Evolutionary conservation across 2,797 vertebrate species (phyloP).

Genomic region (Anomalospiza imberbis): DNA sequence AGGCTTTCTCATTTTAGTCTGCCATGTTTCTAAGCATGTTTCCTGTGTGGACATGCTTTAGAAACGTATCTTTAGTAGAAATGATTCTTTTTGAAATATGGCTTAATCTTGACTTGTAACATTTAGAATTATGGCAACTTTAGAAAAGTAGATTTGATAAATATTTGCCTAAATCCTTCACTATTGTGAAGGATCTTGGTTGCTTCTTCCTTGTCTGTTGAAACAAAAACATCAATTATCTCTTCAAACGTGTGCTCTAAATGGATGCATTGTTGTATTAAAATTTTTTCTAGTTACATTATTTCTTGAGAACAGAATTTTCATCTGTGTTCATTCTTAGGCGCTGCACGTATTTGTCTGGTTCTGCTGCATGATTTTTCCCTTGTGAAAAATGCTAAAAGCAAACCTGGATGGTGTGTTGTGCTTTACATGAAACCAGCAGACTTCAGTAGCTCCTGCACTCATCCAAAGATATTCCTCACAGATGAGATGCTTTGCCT

Average conservation of each 20-base stretch:
- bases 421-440: neutral
- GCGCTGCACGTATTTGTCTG: accelerated
- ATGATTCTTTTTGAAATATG: neutral
- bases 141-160: neutral
- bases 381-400: neutral
- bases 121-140: neutral
- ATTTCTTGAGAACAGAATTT: neutral
- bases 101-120: neutral
- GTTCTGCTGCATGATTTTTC: neutral
- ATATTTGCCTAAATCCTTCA: neutral
- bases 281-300: neutral
- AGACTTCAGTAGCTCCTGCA: neutral
- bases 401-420: neutral
- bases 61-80: neutral
- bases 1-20: neutral
- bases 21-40: neutral
- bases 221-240: neutral
- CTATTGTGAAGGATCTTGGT: neutral
- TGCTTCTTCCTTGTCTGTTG: neutral
- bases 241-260: neutral
- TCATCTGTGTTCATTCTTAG: neutral
- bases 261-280: neutral
- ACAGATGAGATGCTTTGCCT: neutral
- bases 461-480: neutral
- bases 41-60: neutral